Percentiles rank a stretch among this genome's conserved stretches.
Evolutionary conservation across 2,113 vertebrate species (phyloP).

Genomic region (Protobothrops flavoviridis): DNA sequence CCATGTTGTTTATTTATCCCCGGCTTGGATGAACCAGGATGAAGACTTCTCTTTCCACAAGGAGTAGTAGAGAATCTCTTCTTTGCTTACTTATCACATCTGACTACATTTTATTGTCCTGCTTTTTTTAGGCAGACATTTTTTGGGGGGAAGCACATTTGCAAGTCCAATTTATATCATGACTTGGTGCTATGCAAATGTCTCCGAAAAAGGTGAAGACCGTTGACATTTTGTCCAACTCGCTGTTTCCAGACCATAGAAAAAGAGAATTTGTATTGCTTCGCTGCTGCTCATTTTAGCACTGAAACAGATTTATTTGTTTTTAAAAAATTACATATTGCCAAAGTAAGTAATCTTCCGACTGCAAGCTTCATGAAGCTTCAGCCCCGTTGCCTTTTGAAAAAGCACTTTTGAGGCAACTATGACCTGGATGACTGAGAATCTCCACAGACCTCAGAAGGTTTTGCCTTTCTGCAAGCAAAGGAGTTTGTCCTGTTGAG

Average conservation of each 20-base stretch:
- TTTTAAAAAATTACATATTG: neutral
- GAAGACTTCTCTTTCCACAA: too few species aligned
- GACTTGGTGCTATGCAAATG: neutral
- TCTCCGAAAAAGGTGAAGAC: neutral
- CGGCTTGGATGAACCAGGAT: too few species aligned
- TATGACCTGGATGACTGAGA: too few species aligned
- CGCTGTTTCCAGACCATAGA: neutral
- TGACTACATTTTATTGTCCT: neutral
- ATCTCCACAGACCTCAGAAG: conserved; percentile 8
- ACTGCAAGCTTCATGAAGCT: neutral
- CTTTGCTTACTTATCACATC: neutral
- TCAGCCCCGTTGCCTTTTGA: too few species aligned
- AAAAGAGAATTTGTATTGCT: neutral
- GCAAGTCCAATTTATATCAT: neutral
- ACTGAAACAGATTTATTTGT: neutral
- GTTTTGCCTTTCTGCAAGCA: conserved; percentile 25
- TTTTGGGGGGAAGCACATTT: neutral
- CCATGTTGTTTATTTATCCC: too few species aligned
- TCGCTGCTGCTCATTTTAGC: neutral
- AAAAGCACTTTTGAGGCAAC: too few species aligned
- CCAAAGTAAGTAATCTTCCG: neutral
- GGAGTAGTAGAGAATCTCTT: neutral
- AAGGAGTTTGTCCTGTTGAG: conserved; percentile 18
- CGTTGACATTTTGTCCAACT: neutral
- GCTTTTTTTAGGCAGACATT: neutral